phyloP scores from a whole-genome alignment of 2,888 invertebrate species.

The Anagyrus pseudococci region DNA sequence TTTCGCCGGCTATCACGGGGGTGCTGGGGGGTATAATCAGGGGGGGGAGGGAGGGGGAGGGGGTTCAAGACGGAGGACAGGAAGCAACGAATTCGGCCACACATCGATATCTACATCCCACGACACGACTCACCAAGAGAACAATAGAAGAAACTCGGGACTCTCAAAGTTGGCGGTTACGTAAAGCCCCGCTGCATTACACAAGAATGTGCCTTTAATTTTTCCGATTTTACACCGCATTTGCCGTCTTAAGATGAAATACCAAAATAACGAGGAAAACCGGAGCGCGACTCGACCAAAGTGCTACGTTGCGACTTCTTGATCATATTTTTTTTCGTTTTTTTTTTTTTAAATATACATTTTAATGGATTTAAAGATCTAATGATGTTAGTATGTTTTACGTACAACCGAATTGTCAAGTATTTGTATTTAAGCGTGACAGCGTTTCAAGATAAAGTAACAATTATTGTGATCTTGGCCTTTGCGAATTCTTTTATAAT shows the following conservation, averaged over 20 bases:
- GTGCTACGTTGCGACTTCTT: not conserved
- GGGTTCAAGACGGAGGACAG: slow-evolving; percentile 10
- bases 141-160: not conserved
- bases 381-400: too few relatives aligned
- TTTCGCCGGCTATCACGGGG: slow-evolving; percentile 45
- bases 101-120: not conserved
- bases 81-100: slow-evolving; percentile 37
- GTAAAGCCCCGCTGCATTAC: not conserved
- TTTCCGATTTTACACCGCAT: not conserved
- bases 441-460: too few relatives aligned
- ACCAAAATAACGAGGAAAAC: not conserved
- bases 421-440: too few relatives aligned
- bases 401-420: too few relatives aligned
- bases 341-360: too few relatives aligned
- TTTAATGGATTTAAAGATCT: too few relatives aligned
- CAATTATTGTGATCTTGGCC: not conserved
- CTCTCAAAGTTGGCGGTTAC: not conserved
- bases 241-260: not conserved
- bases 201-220: slow-evolving; percentile 32
- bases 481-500: not conserved
- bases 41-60: slow-evolving; percentile 4
- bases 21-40: slow-evolving; percentile 20
- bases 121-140: not conserved
- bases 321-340: not conserved
- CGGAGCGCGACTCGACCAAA: too few relatives aligned